Base-by-base conservation (phyloP, 2,888 invertebrate species). In the Helobdella robusta region DNA sequence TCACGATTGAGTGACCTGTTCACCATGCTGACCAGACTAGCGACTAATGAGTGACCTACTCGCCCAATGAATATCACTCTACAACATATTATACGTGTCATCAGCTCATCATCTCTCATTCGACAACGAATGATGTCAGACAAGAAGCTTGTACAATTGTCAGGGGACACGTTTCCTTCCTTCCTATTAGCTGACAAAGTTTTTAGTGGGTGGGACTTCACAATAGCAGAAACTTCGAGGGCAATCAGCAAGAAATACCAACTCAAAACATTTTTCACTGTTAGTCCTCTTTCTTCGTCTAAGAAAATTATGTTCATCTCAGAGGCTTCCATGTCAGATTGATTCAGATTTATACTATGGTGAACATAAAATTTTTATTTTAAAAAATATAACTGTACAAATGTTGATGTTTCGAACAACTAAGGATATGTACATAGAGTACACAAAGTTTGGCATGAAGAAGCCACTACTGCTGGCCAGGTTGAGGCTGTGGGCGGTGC, bases 161-260 rank as follows among this genome's bases (percentile, higher is more conserved):
- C 54, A 4, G 28, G 28, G 8, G 30, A 30, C 23, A 25, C 23
- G 18, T 5, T 54, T 25, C 54, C 54, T 8, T 18, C 25, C 3
- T 28, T 25, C 54, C 25, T 30, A 54, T 54, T 54, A 30, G 54
- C 54, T 20, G 54, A 25, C 3, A 54, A 54, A 25, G 23, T 54
- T 25, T 54, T 54, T 30, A 25, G 20, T 5, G 54, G 54, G 23
- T 54, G 54, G 54, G 54, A 54, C 54, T 54, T 54, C 30, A 30
- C 54, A 3, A 54, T 54, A 3, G 30, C 54, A 18, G 23, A 54
- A n/a, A n/a, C n/a, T n/a, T 54, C 25, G 23, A 25, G 28, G 30
- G 23, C 54, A 54, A 54, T 25, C 54, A 18, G 54, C n/a, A n/a
- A n/a, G n/a, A n/a, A n/a, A n/a, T n/a, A n/a, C n/a, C n/a, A n/a